A percentile compares a stretch with the other conserved stretches of the same genome.
These are phyloP conservation scores for Drosophila ironensis DNA, from an alignment of 1,140 invertebrate genomes.

Conservation along the genomic window DNA sequence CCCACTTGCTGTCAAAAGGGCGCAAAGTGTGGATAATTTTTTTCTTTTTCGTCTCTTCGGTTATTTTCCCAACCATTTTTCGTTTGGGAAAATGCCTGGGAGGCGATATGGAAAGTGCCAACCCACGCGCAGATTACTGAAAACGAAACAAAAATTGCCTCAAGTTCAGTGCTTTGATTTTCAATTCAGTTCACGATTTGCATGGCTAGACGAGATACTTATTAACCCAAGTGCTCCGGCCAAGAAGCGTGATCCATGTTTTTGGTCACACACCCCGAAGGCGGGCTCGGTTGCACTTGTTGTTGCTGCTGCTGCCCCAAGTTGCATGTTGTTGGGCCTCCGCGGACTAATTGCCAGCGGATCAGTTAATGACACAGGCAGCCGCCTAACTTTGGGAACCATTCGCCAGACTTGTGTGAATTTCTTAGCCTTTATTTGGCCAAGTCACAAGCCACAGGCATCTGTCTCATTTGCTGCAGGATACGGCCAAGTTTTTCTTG, in stretches of 20 bases:
- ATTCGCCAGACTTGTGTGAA: not conserved
- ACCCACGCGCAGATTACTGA: conserved; percentile 28
- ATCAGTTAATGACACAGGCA: conserved; percentile 5
- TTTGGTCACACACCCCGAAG: conserved; percentile 54
- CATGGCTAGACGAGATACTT: conserved; percentile 59
- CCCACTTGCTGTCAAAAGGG: conserved; percentile 55
- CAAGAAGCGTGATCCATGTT: conserved; percentile 52
- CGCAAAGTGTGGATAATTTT: conserved; percentile 54
- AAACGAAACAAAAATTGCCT: conserved; percentile 14
- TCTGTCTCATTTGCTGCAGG: too few relatives aligned
- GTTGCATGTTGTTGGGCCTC: conserved; percentile 27
- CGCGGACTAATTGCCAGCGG: conserved; percentile 24
- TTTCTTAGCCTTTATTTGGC: not conserved
- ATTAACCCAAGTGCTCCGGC: conserved; percentile 51
- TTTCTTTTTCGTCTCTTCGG: not conserved
- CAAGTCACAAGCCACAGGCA: too few relatives aligned
- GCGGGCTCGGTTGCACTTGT: conserved; percentile 35
- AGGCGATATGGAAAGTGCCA: conserved; percentile 33
- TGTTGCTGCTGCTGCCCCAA: conserved; percentile 7
- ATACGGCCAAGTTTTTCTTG: too few relatives aligned
- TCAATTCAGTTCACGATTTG: conserved; percentile 51
- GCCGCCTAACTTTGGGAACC: conserved; percentile 2
- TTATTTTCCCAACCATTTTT: conserved; percentile 1
- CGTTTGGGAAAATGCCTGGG: conserved; percentile 26
- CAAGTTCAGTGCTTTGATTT: conserved; percentile 52